Base-by-base conservation (phyloP, 1,140 invertebrate species). In the Aleiodes sp. region DNA sequence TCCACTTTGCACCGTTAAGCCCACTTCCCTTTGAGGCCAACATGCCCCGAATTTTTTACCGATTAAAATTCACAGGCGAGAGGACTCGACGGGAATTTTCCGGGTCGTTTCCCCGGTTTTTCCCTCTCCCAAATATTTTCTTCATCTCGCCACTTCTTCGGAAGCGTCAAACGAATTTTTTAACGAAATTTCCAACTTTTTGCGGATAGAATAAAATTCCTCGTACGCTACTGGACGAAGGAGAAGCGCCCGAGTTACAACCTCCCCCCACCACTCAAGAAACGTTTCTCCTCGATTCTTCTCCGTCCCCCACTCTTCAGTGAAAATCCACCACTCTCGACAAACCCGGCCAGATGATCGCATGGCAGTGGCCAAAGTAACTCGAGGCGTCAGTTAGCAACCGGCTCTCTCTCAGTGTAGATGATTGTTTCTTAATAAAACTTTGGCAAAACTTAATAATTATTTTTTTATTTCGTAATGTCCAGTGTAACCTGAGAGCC, bases 301-400 rank as follows among this genome's bases (percentile, higher is more conserved):
- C 63, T 24, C 62, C 62, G 29, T 63, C 29, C 70, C 31, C 67
- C 19, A 19, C 1, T n/a, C n/a, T n/a, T n/a, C n/a, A n/a, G n/a
- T n/a, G n/a, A n/a, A n/a, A 52, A 52, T 52, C 33, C 29, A 4
- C 9, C 26, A 10, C 63, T 35, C 31, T 29, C 72, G 57, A 69
- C n/a, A 35, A 35, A 28, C 70, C 68, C 79, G 76, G 77, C 79
- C 82, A 82, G 79, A 82, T 84, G 82, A 83, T 83, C 81, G 79
- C 73, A 70, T 71, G 68, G 73, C 73, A 67, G 73, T 71, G 33
- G 70, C 73, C 28, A 59, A 65, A 60, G 67, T 65, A 69, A 62
- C 63, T 74, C 70, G 73, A 76, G 76, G 71, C 80, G 82, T 84
- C 84, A 86, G 84, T 86, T 85, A 82, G 84, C 82, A 85, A 86